phyloP scores from a whole-genome alignment of 2,113 vertebrate genomes.

The Romanogobio albipinnatus region DNA sequence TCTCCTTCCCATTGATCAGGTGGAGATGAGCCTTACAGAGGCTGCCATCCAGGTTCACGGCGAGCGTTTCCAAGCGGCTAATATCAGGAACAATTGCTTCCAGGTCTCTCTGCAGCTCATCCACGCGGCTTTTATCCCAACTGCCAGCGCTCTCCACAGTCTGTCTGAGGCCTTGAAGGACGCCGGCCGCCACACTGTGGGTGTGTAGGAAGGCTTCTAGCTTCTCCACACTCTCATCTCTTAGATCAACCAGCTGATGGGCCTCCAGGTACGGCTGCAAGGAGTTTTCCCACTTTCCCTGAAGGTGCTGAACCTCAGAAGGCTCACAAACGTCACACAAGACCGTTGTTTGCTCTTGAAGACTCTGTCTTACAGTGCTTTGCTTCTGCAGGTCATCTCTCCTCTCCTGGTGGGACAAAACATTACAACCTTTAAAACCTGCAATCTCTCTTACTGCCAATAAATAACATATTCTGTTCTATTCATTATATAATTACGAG shows the following conservation, averaged over 20 bases:
- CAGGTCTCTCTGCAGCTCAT: slow-evolving; percentile 84
- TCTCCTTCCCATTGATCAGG: slow-evolving; percentile 76
- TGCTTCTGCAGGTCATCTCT: slow-evolving; percentile 77
- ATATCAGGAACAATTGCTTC: slow-evolving; percentile 75
- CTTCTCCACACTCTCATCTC: slow-evolving; percentile 80
- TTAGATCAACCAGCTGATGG: slow-evolving; percentile 77
- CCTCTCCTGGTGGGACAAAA: slow-evolving; percentile 77
- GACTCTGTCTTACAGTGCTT: slow-evolving; percentile 69
- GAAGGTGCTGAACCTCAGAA: slow-evolving; percentile 79
- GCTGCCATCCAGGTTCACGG: slow-evolving; percentile 82
- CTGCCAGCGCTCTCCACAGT: slow-evolving; percentile 84
- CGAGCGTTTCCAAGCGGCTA: slow-evolving; percentile 79
- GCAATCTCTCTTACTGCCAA: too few relatives aligned
- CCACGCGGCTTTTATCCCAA: slow-evolving; percentile 84
- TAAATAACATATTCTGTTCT: too few relatives aligned
- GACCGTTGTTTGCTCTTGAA: slow-evolving; percentile 79
- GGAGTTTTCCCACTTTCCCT: slow-evolving; percentile 82
- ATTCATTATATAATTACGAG: too few relatives aligned
- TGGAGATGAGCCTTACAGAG: slow-evolving; percentile 90
- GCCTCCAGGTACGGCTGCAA: slow-evolving; percentile 87
- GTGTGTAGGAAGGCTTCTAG: slow-evolving; percentile 81
- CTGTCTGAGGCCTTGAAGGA: slow-evolving; percentile 80
- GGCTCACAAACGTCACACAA: slow-evolving; percentile 79
- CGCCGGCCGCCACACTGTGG: slow-evolving; percentile 67
- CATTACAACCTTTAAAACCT: background rate